Conservation (phyloP, 2,113 vertebrate genomes). For the Pantherophis guttatus region DNA sequence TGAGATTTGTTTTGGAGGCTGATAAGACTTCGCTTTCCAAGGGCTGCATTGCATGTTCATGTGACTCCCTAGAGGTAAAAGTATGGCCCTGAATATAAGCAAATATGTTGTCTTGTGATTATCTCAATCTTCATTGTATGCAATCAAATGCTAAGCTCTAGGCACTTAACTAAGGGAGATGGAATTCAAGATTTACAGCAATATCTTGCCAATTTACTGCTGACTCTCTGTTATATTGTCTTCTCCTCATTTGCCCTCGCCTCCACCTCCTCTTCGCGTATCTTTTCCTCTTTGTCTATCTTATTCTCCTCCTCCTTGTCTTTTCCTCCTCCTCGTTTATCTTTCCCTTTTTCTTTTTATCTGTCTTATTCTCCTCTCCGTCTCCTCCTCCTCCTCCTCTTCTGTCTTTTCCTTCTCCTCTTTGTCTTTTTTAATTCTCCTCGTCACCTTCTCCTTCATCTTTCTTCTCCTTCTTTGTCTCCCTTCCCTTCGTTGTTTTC, state of each 20-base stretch:
- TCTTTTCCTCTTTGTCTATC: no score
- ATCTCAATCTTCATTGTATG: background rate
- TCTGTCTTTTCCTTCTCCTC: background rate
- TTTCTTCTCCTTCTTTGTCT: no score
- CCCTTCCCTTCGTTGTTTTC: background rate
- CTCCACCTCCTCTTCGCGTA: background rate
- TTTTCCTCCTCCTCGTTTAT: no score
- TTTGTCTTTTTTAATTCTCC: background rate
- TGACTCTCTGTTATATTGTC: background rate
- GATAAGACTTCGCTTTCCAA: background rate
- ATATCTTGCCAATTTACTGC: background rate
- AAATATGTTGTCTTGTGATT: background rate
- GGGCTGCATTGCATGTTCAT: background rate
- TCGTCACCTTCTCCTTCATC: no score
- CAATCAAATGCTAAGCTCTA: background rate
- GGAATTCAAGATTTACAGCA: background rate
- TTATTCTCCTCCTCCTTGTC: no score
- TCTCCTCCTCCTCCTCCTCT: no score
- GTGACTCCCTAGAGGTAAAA: no score
- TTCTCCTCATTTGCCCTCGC: background rate
- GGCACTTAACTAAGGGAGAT: background rate
- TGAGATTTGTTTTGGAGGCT: background rate
- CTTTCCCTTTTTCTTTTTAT: no score
- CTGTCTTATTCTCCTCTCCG: no score
- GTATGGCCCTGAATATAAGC: background rate